Percentiles rank a stretch among this genome's conserved stretches.
These are phyloP conservation scores for Harpalus rubripes DNA, from an alignment of 2,888 invertebrate species.

Conservation along the genomic window DNA sequence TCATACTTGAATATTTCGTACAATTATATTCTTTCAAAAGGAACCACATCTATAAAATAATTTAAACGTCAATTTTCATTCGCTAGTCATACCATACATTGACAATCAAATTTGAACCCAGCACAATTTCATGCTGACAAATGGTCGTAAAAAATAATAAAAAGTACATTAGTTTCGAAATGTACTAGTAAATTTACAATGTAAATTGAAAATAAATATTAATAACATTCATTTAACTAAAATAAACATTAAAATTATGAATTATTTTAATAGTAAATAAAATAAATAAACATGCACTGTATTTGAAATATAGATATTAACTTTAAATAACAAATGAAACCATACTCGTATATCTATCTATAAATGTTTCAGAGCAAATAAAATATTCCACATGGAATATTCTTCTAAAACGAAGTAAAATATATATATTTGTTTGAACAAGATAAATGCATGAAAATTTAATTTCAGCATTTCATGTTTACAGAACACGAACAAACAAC, in stretches of 20 bases:
- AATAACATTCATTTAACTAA: background rate
- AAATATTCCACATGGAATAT: constrained; percentile 14
- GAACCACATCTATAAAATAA: no score
- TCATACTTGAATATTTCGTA: no score
- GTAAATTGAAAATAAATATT: constrained; percentile 18
- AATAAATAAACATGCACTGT: background rate
- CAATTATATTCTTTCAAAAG: no score
- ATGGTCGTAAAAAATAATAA: background rate
- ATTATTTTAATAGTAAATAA: background rate
- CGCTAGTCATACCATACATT: no score
- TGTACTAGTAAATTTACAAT: background rate
- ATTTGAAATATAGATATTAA: background rate
- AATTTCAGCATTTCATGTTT: constrained; percentile 30
- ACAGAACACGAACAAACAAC: constrained; percentile 22
- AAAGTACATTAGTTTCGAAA: background rate
- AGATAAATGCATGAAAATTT: constrained; percentile 41
- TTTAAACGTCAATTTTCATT: no score
- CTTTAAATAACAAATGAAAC: constrained; percentile 24
- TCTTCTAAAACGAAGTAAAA: constrained; percentile 24
- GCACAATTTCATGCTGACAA: no score
- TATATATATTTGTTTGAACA: constrained; percentile 22
- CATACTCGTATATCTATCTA: background rate
- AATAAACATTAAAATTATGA: background rate
- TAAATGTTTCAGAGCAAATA: background rate
- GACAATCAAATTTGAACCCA: no score